These are phyloP conservation scores for Phyto melanocephala DNA, from an alignment of 2,888 invertebrate species.

Conservation along the genomic window DNA sequence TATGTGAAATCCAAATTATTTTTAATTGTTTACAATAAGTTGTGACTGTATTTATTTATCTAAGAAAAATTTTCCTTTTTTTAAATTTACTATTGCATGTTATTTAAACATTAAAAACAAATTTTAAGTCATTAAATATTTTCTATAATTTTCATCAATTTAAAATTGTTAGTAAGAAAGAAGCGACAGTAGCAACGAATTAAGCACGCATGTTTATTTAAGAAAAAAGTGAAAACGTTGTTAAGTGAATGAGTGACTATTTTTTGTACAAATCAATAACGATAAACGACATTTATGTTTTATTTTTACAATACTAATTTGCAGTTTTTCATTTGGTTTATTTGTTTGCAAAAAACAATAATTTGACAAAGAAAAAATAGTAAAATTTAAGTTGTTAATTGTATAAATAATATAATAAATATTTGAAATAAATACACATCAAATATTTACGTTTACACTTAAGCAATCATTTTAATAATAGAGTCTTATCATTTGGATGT, in stretches of 20 bases:
- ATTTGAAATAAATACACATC: too few species aligned
- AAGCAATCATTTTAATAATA: too few species aligned
- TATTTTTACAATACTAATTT: neutral
- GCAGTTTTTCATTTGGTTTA: neutral
- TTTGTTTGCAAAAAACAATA: conserved; percentile 20
- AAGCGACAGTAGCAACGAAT: neutral
- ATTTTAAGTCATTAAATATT: conserved; percentile 1
- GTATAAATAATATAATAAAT: neutral
- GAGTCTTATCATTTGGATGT: too few species aligned
- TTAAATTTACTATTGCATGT: conserved; percentile 24
- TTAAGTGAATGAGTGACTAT: neutral
- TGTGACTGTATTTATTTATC: neutral
- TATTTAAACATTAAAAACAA: conserved; percentile 22
- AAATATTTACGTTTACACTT: neutral
- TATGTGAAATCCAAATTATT: neutral
- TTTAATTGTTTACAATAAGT: conserved; percentile 24
- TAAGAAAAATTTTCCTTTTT: neutral
- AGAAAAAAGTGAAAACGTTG: neutral
- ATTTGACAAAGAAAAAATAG: conserved; percentile 23
- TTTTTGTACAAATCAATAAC: conserved; percentile 3
- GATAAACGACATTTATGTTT: neutral
- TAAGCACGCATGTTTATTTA: conserved; percentile 30
- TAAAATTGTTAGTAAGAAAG: neutral
- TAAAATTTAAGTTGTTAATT: neutral
- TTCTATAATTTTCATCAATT: conserved; percentile 1